phyloP scores from a whole-genome alignment of 2,888 invertebrate genomes.

The Polyommatus iphigenia region DNA sequence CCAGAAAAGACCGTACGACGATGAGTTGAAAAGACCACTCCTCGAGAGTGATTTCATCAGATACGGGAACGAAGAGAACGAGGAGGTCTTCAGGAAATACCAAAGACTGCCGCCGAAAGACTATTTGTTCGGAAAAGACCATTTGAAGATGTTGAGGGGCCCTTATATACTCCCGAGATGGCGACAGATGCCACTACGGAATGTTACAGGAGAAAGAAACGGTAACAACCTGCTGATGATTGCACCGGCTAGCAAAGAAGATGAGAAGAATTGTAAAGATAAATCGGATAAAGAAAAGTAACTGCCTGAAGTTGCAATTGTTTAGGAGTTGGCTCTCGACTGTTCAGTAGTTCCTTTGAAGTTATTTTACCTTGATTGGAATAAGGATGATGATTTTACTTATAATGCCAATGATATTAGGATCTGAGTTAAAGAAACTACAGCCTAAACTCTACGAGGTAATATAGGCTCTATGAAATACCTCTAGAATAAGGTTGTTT shows the following conservation, averaged over 20 bases:
- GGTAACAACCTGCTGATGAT: slow-evolving; percentile 85
- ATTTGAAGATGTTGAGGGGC: slow-evolving; percentile 60
- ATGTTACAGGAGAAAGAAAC: slow-evolving; percentile 76
- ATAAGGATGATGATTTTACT: no score
- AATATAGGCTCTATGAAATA: no score
- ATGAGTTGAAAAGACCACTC: slow-evolving; percentile 55
- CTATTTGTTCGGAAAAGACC: slow-evolving; percentile 63
- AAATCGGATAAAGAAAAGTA: slow-evolving; percentile 46
- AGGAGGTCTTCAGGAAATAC: slow-evolving; percentile 52
- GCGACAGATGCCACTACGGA: slow-evolving; percentile 71
- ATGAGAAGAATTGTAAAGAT: slow-evolving; percentile 47
- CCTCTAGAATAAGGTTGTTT: no score
- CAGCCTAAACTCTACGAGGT: no score
- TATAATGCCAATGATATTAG: neutral
- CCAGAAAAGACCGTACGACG: slow-evolving; percentile 61
- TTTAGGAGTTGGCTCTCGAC: neutral
- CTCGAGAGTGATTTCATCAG: slow-evolving; percentile 54
- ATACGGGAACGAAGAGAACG: slow-evolving; percentile 70
- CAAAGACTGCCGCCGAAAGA: slow-evolving; percentile 50
- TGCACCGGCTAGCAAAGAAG: slow-evolving; percentile 73
- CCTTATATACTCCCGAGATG: slow-evolving; percentile 69
- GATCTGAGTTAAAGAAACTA: neutral
- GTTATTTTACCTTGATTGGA: no score
- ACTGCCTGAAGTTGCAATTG: neutral
- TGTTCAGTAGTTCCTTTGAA: neutral